These are phyloP conservation scores for Platorchestia sp. DNA, from an alignment of 1,140 invertebrate species.

Conservation along the genomic window DNA sequence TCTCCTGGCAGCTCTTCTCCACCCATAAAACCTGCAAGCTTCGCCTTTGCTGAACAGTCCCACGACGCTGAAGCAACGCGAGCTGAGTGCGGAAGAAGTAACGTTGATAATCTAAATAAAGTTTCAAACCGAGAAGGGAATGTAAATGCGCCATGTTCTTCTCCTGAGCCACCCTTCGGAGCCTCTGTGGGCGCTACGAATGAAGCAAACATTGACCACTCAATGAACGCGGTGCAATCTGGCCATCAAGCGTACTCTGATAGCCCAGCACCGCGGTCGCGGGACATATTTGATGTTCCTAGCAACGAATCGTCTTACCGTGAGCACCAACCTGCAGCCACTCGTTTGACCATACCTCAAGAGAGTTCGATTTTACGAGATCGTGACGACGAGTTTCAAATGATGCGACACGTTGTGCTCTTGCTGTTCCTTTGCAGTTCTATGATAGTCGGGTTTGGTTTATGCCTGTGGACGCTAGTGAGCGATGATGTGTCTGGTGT, in stretches of 20 bases:
- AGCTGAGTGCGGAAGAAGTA: not conserved
- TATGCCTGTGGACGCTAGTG: constrained; percentile 88
- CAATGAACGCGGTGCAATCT: not conserved
- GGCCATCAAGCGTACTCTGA: constrained; percentile 9
- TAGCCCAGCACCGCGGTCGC: not conserved
- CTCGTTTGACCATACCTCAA: constrained; percentile 74
- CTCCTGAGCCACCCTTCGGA: not conserved
- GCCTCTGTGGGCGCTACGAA: not conserved
- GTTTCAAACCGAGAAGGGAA: not conserved
- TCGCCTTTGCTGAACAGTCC: not conserved
- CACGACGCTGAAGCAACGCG: not conserved
- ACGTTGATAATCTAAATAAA: not conserved
- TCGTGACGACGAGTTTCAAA: constrained; percentile 77
- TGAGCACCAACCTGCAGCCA: not conserved
- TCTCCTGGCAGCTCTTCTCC: not conserved
- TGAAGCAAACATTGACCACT: not conserved
- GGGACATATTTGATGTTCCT: not conserved
- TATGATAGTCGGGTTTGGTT: constrained; percentile 90
- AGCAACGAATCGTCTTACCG: not conserved
- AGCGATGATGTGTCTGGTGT: constrained; percentile 88
- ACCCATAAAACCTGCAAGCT: not conserved
- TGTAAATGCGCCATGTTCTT: not conserved
- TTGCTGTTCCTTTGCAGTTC: constrained; percentile 84
- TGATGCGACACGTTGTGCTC: constrained; percentile 86
- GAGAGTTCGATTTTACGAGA: constrained; percentile 71